Evolutionary conservation across 23 tunicate species (phyloP).

Genomic region (Halocynthia aurantium): DNA sequence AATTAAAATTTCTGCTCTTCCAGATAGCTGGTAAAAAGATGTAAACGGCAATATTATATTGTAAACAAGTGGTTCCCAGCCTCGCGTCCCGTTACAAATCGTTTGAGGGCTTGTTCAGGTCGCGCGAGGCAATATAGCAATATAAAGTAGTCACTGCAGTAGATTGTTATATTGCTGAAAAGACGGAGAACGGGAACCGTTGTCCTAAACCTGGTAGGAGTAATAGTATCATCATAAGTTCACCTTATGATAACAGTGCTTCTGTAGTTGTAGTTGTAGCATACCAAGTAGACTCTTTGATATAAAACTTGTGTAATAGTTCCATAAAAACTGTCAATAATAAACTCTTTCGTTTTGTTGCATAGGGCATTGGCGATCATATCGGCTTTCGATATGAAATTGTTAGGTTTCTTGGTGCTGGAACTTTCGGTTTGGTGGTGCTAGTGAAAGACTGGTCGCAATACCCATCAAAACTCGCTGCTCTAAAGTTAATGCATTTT

Average conservation of each 20-base stretch:
- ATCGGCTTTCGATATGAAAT: slow-evolving; percentile 86
- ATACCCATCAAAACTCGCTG: slow-evolving; percentile 45
- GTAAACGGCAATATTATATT: too few relatives aligned
- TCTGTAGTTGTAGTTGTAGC: too few relatives aligned
- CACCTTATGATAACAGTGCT: too few relatives aligned
- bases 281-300: not conserved
- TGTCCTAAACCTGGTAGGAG: too few relatives aligned
- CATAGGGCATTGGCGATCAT: slow-evolving; percentile 77
- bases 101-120: too few relatives aligned
- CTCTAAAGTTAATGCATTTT: slow-evolving; percentile 79
- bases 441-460: slow-evolving; percentile 74
- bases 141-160: not conserved
- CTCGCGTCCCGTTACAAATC: too few relatives aligned
- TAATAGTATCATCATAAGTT: too few relatives aligned
- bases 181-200: too few relatives aligned
- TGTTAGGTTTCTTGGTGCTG: slow-evolving; percentile 64
- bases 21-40: too few relatives aligned
- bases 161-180: not conserved
- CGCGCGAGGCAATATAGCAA: too few relatives aligned
- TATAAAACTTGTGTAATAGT: not conserved
- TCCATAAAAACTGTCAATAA: not conserved
- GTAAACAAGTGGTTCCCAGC: too few relatives aligned
- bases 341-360: not conserved
- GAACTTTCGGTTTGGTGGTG: slow-evolving; percentile 91
- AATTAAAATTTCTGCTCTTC: not conserved